phyloP scores from a whole-genome alignment of 2,797 vertebrate genomes.

The Sebastes paucispinis region DNA sequence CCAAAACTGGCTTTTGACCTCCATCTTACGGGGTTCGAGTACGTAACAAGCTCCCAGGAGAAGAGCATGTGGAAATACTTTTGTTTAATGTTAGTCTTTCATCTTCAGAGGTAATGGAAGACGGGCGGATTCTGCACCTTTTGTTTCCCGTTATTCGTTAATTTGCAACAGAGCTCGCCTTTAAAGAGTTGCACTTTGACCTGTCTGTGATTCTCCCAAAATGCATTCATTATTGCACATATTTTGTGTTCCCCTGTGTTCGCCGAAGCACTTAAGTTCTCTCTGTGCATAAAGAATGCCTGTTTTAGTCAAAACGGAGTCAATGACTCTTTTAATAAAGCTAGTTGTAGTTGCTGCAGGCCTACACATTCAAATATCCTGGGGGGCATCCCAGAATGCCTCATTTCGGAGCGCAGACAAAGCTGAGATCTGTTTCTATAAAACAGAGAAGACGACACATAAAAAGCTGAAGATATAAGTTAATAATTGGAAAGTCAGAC shows the following conservation, averaged over 20 bases:
- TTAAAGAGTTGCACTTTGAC: conserved; percentile 58
- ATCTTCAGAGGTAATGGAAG: conserved; percentile 39
- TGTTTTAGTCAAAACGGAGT: neutral
- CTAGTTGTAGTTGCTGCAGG: neutral
- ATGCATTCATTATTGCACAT: conserved; percentile 44
- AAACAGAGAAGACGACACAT: neutral
- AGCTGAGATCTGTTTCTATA: neutral
- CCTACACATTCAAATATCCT: neutral
- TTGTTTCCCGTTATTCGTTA: conserved; percentile 44
- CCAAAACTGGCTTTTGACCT: conserved; percentile 69
- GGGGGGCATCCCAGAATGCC: neutral
- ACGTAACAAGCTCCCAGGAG: conserved; percentile 75
- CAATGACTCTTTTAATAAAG: neutral
- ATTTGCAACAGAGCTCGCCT: conserved; percentile 19
- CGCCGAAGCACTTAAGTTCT: neutral
- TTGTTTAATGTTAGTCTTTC: conserved; percentile 57
- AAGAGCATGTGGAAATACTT: conserved; percentile 37
- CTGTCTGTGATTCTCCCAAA: conserved; percentile 42
- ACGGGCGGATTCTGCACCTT: neutral
- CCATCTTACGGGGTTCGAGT: conserved; percentile 37
- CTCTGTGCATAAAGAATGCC: neutral
- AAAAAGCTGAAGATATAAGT: neutral
- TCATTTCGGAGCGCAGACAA: neutral
- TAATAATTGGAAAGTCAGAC: neutral
- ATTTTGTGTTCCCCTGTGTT: conserved; percentile 41